Percentiles rank a stretch among this genome's conserved stretches.
Conservation (phyloP, 1,140 invertebrate species). For the Metaphire vulgaris region DNA sequence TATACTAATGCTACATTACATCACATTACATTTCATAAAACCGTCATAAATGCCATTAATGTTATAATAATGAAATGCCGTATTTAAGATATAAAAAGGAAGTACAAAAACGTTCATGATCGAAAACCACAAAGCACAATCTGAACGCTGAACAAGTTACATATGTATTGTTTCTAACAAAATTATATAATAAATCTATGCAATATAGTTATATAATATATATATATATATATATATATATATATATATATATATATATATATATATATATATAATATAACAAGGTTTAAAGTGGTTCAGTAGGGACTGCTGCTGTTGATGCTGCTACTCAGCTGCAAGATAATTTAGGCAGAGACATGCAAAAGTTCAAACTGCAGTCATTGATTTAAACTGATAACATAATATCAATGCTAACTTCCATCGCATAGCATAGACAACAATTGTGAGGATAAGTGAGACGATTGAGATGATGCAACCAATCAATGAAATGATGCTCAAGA, state of each 20-base stretch:
- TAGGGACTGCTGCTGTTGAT: no score
- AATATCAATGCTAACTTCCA: slow-evolving; percentile 32
- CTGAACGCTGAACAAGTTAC: no score
- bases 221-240: background rate
- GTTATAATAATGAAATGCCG: background rate
- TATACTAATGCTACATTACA: no score
- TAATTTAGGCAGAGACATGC: background rate
- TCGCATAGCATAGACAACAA: slow-evolving; percentile 25
- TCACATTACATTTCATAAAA: no score
- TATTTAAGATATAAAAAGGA: background rate
- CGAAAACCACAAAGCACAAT: background rate
- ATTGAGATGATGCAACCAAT: slow-evolving; percentile 34
- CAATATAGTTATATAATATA: background rate
- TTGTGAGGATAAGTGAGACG: slow-evolving; percentile 26
- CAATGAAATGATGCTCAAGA: slow-evolving; percentile 37
- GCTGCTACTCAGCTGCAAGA: background rate
- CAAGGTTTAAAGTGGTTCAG: no score
- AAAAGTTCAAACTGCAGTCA: background rate
- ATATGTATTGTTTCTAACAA: no score
- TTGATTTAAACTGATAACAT: no score
- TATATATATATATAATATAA: background rate
- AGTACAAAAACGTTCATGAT: background rate
- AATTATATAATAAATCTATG: slow-evolving; percentile 16
- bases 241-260: background rate
- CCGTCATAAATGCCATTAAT: background rate